phyloP scores from a whole-genome alignment of 2,888 invertebrate genomes.

The Phasia obesa region DNA sequence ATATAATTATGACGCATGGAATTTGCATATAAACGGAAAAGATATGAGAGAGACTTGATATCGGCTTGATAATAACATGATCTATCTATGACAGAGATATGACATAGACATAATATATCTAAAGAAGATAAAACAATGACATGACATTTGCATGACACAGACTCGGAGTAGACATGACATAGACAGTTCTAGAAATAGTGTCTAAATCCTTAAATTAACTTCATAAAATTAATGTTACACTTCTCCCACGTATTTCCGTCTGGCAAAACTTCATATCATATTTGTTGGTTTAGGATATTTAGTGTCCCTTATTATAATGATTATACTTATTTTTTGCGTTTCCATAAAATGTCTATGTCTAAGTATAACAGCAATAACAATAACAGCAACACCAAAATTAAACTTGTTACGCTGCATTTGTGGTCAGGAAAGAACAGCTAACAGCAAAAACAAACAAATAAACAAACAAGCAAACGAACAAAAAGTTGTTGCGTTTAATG shows the following conservation, averaged over 20 bases:
- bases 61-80: no score
- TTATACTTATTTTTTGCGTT: constrained; percentile 33
- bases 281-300: constrained; percentile 47
- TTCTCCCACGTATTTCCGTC: constrained; percentile 38
- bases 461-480: constrained; percentile 27
- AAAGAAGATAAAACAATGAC: no score
- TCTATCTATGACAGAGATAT: no score
- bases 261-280: constrained; percentile 29
- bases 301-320: constrained; percentile 64
- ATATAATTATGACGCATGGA: no score
- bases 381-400: not conserved
- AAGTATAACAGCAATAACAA: constrained; percentile 19
- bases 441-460: constrained; percentile 28
- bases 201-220: no score
- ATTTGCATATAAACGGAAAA: no score
- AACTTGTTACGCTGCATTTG: constrained; percentile 73
- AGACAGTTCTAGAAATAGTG: no score
- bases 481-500: constrained; percentile 67
- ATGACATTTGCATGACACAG: no score
- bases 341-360: constrained; percentile 41
- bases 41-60: no score
- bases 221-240: not conserved
- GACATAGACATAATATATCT: no score
- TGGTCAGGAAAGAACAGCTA: constrained; percentile 72
- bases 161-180: no score